phyloP scores from a whole-genome alignment of 2,113 vertebrate species.

The Harpagus bidentatus region DNA sequence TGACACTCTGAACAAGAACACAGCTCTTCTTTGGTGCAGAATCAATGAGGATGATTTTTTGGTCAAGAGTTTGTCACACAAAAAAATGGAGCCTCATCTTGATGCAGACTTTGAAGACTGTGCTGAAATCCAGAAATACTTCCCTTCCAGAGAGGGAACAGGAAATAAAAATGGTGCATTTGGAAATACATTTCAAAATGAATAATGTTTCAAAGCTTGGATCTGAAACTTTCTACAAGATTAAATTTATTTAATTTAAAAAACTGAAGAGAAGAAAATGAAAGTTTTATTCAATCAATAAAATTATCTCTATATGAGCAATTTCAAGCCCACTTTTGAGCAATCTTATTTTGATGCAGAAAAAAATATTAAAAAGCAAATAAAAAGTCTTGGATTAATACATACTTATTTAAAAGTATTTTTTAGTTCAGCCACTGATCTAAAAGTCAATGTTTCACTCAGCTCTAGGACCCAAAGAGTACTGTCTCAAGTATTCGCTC shows the following conservation, averaged over 20 bases:
- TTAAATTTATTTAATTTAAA: not conserved
- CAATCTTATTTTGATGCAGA: not conserved
- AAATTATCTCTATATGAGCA: not conserved
- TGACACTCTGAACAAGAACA: not conserved
- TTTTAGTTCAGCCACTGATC: slow-evolving; percentile 3
- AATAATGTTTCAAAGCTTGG: not conserved
- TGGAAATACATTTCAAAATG: not conserved
- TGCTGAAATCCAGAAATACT: not conserved
- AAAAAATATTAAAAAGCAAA: not conserved
- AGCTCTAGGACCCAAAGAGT: slow-evolving; percentile 1
- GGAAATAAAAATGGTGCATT: not conserved
- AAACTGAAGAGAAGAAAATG: not conserved
- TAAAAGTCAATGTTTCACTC: slow-evolving; percentile 35
- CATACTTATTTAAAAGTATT: not conserved
- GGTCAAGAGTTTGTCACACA: not conserved
- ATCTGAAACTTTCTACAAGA: not conserved
- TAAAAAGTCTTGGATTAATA: not conserved
- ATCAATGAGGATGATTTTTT: accelerated
- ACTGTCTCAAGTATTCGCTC: slow-evolving; percentile 17
- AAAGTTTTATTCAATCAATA: not conserved
- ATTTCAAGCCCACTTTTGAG: not conserved
- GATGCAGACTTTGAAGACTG: not conserved
- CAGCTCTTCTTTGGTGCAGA: not conserved
- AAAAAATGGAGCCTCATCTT: not conserved
- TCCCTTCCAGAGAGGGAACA: not conserved